Evolutionary conservation across 1,140 invertebrate genomes (phyloP).

Genomic region (Drosophila murphyi): DNA sequence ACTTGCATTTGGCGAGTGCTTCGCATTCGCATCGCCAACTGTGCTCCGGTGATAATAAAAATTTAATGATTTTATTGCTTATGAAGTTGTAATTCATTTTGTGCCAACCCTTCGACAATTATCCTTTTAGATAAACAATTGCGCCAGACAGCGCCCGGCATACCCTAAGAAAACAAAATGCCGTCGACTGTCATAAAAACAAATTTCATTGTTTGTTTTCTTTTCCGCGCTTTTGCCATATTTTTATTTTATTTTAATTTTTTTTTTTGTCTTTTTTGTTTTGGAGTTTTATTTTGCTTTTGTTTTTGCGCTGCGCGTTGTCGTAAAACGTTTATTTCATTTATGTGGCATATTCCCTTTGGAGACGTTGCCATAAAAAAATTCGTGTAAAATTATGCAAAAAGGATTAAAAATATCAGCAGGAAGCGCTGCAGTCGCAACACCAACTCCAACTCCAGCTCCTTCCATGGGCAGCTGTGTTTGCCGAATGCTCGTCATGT

Average conservation of each 20-base stretch:
- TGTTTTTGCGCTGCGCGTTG: constrained; percentile 23
- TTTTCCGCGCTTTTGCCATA: constrained; percentile 68
- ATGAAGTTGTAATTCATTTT: constrained; percentile 80
- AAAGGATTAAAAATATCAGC: constrained; percentile 75
- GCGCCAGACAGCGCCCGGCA: constrained; percentile 41
- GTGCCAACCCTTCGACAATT: constrained; percentile 75
- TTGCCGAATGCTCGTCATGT: constrained; percentile 51
- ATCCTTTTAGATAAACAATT: constrained; percentile 81
- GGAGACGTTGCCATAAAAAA: constrained; percentile 67
- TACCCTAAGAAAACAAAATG: constrained; percentile 46
- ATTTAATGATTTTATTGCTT: constrained; percentile 81
- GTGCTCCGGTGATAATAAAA: constrained; percentile 62
- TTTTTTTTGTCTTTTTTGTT: constrained; percentile 41
- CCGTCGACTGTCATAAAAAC: constrained; percentile 57
- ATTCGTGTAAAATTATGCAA: constrained; percentile 75
- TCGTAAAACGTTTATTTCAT: constrained; percentile 82
- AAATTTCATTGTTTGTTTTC: constrained; percentile 66
- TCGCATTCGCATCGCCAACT: constrained; percentile 20
- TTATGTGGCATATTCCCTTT: constrained; percentile 77
- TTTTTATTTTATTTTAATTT: constrained; percentile 58
- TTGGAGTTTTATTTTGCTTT: constrained; percentile 40
- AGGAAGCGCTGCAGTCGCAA: constrained; percentile 39
- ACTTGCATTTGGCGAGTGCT: constrained; percentile 16
- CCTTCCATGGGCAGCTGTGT: constrained; percentile 50
- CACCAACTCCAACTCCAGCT: background rate